Percentiles rank a stretch among this genome's conserved stretches.
Evolutionary conservation across 2,797 vertebrate genomes (phyloP).

Genomic region (Tympanoctomys barrerae): DNA sequence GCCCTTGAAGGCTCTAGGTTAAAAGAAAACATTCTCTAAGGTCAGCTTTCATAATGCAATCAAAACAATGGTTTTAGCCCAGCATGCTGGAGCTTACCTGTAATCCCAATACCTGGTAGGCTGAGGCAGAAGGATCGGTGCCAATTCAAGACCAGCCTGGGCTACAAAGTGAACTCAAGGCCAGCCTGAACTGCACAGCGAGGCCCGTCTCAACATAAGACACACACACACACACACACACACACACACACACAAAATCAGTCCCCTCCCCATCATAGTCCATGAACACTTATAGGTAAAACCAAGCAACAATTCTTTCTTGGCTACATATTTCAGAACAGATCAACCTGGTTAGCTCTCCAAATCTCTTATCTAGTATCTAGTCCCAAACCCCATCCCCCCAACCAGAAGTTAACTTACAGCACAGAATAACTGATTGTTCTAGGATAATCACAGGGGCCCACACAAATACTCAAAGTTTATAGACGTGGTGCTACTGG

Average conservation of each 20-base stretch:
- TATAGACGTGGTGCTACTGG: background rate
- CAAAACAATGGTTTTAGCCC: conserved; percentile 19
- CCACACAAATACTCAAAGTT: background rate
- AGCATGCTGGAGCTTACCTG: too few species aligned
- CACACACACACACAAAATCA: too few species aligned
- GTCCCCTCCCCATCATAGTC: background rate
- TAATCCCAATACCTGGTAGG: too few species aligned
- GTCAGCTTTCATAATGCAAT: background rate
- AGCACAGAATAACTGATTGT: background rate
- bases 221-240: too few species aligned
- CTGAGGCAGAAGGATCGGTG: too few species aligned
- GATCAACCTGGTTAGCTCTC: background rate
- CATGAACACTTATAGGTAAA: conserved; percentile 30
- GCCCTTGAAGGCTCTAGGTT: background rate
- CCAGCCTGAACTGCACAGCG: too few species aligned
- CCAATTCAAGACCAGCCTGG: too few species aligned
- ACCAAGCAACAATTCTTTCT: conserved; percentile 38
- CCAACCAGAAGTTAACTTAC: background rate
- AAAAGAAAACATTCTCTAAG: conserved; percentile 45
- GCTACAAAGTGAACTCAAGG: too few species aligned
- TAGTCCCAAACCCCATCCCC: background rate
- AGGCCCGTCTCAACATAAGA: too few species aligned
- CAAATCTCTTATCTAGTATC: conserved; percentile 12
- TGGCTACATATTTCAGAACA: conserved; percentile 37
- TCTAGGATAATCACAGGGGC: background rate